Conservation (phyloP, 2,888 invertebrate species). For the Mimachlamys varia region DNA sequence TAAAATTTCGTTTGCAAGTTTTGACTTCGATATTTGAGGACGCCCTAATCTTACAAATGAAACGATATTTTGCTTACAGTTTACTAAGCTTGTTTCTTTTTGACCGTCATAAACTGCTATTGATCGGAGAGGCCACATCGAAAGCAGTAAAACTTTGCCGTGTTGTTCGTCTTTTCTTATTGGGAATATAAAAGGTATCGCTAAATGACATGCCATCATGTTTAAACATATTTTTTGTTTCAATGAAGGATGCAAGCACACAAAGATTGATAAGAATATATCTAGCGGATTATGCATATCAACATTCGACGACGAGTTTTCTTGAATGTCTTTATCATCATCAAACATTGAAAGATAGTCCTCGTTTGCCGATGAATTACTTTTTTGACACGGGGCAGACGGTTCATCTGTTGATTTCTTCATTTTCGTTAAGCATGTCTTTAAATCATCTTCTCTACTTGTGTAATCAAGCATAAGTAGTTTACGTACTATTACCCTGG, state of each 20-base stretch:
- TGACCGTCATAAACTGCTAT: neutral
- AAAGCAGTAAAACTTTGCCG: neutral
- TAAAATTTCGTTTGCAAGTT: neutral
- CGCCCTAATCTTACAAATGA: slow-evolving; percentile 19
- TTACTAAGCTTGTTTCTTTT: neutral
- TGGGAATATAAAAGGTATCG: neutral
- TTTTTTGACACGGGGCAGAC: neutral
- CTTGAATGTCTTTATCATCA: neutral
- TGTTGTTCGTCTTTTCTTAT: neutral
- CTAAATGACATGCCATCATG: neutral
- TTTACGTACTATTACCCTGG: neutral
- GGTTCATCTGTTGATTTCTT: neutral
- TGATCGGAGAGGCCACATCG: slow-evolving; percentile 7
- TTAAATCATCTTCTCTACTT: neutral
- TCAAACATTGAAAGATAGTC: neutral
- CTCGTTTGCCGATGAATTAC: neutral
- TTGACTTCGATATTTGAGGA: neutral
- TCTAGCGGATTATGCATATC: neutral
- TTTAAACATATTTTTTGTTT: neutral
- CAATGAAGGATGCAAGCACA: neutral
- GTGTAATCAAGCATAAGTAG: neutral
- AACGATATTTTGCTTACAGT: neutral
- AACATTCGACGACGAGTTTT: neutral
- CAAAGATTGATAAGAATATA: neutral
- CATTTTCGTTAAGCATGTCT: neutral